Evolutionary conservation across 2,888 invertebrate species (phyloP).

Genomic region (Hemithea aestivaria): DNA sequence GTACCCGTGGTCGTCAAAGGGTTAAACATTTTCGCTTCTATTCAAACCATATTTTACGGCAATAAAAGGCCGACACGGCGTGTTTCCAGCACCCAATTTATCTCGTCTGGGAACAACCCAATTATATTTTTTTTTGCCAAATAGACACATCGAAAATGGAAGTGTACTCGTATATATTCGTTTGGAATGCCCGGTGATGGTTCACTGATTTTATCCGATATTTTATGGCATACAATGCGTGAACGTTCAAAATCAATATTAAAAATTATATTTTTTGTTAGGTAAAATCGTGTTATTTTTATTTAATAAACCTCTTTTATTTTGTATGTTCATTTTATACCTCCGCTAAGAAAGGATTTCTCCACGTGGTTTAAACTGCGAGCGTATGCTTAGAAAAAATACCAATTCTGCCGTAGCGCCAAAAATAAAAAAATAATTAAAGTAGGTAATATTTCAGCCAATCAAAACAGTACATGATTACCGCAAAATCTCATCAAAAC

Average conservation of each 20-base stretch:
- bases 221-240: conserved; percentile 32
- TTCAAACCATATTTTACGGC: conserved; percentile 36
- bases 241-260: conserved; percentile 3
- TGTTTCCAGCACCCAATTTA: conserved; percentile 55
- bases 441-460: too few relatives aligned
- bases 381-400: too few relatives aligned
- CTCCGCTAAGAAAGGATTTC: too few relatives aligned
- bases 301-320: too few relatives aligned
- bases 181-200: conserved; percentile 26
- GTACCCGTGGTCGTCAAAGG: too few relatives aligned
- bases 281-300: conserved; percentile 4
- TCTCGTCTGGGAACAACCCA: conserved; percentile 63
- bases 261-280: too few relatives aligned
- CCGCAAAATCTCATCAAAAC: conserved; percentile 34
- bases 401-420: too few relatives aligned
- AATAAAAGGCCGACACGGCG: conserved; percentile 45
- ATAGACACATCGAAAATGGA: conserved; percentile 48
- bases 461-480: conserved; percentile 11
- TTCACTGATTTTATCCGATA: conserved; percentile 42
- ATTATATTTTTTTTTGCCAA: conserved; percentile 66
- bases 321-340: too few relatives aligned
- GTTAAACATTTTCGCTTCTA: conserved; percentile 15
- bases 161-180: conserved; percentile 42
- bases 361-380: too few relatives aligned
- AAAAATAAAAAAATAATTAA: too few relatives aligned